Conservation (phyloP, 2,888 invertebrate species). For the Baccha elongata region DNA sequence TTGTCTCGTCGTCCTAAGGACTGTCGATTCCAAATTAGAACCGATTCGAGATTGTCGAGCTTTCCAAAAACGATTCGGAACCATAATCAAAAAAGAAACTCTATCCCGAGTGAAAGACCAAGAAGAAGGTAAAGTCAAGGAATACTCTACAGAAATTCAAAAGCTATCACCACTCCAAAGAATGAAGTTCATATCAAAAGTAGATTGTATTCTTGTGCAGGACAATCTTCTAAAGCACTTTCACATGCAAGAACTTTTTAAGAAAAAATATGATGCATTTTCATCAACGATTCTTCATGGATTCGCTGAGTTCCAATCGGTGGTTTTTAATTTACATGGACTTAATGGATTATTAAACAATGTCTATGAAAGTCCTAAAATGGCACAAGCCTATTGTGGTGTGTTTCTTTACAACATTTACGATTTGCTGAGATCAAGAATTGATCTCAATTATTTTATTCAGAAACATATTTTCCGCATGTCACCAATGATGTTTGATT, state of each 20-base stretch:
- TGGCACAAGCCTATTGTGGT: conserved; percentile 88
- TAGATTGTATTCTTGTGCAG: conserved; percentile 80
- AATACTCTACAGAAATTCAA: conserved; percentile 74
- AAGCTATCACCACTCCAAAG: conserved; percentile 76
- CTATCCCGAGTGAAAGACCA: conserved; percentile 76
- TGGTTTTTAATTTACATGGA: conserved; percentile 79
- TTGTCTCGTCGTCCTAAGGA: conserved; percentile 78
- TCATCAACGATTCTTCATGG: conserved; percentile 79
- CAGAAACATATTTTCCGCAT: conserved; percentile 82
- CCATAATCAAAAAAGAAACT: conserved; percentile 78
- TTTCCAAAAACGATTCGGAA: conserved; percentile 79
- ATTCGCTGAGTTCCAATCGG: conserved; percentile 81
- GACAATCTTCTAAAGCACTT: conserved; percentile 79
- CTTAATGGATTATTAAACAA: conserved; percentile 86
- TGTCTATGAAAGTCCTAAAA: conserved; percentile 84
- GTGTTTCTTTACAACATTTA: conserved; percentile 90
- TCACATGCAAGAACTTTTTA: conserved; percentile 80
- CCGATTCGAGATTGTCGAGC: conserved; percentile 78
- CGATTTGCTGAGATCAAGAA: conserved; percentile 85
- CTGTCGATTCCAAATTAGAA: conserved; percentile 79
- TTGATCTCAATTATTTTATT: conserved; percentile 84
- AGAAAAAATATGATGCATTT: conserved; percentile 80
- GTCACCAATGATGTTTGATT: conserved; percentile 80
- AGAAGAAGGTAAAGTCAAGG: conserved; percentile 74
- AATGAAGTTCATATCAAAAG: conserved; percentile 78